Conservation (phyloP, 2,888 invertebrate genomes). For the Hartigia nigra region DNA sequence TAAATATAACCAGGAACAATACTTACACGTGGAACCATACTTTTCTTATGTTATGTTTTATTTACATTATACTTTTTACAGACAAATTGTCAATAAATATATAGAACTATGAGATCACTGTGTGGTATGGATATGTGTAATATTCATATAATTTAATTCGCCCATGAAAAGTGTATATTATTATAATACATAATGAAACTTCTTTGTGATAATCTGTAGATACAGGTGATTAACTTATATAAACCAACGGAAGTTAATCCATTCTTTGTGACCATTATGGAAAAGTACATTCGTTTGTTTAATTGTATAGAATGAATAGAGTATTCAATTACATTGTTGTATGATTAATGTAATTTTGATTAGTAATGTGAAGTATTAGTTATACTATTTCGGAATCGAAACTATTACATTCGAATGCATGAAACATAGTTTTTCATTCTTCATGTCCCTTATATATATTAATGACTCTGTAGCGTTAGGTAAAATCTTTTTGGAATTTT, state of each 20-base stretch:
- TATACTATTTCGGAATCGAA: background rate
- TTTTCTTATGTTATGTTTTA: background rate
- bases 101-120: background rate
- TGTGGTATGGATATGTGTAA: background rate
- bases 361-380: background rate
- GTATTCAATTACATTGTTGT: background rate
- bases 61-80: background rate
- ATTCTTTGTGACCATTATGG: background rate
- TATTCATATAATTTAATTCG: background rate
- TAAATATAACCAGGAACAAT: background rate
- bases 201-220: background rate
- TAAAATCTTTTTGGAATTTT: background rate
- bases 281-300: background rate
- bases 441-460: background rate
- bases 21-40: no score
- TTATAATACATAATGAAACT: background rate
- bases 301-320: background rate
- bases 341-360: background rate
- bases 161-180: background rate
- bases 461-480: background rate
- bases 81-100: background rate
- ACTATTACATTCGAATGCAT: no score
- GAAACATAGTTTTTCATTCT: no score
- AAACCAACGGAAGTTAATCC: background rate
- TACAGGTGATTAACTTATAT: background rate